These are phyloP conservation scores for Artibeus lituratus DNA, from an alignment of 2,797 vertebrate genomes.

Conservation along the genomic window DNA sequence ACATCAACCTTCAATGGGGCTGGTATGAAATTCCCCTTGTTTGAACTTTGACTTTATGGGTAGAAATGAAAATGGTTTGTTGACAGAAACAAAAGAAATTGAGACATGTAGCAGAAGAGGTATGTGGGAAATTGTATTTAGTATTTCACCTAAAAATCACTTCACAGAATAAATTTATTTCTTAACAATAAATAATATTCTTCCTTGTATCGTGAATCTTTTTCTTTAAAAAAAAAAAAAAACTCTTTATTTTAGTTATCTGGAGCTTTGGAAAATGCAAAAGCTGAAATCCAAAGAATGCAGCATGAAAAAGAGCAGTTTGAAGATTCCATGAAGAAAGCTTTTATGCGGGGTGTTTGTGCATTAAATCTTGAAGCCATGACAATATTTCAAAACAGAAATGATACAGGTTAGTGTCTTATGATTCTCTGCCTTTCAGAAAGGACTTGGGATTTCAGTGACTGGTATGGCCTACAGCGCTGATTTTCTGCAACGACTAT, in stretches of 20 bases:
- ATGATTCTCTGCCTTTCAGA: not conserved
- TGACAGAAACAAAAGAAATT: constrained; percentile 15
- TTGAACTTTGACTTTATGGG: constrained; percentile 21
- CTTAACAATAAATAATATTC: not conserved
- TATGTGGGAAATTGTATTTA: constrained; percentile 16
- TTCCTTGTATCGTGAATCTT: not conserved
- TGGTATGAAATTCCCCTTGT: not conserved
- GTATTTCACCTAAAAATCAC: not conserved
- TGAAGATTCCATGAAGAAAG: constrained; percentile 96
- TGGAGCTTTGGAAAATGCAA: constrained; percentile 86
- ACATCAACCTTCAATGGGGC: not conserved
- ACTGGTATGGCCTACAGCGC: not conserved
- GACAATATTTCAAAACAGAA: constrained; percentile 90
- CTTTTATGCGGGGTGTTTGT: constrained; percentile 98
- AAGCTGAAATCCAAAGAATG: constrained; percentile 89
- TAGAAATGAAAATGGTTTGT: constrained; percentile 19
- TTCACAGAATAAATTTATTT: not conserved
- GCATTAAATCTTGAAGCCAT: constrained; percentile 98
- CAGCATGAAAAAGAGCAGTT: constrained; percentile 90
- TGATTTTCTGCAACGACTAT: not conserved
- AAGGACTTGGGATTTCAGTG: not conserved
- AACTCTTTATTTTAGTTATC: constrained; percentile 82
- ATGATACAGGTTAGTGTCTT: constrained; percentile 79
- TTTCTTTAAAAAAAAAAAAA: not conserved
- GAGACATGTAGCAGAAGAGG: not conserved